Conservation (phyloP, 2,888 invertebrate species). For the Drosophila histrio region DNA sequence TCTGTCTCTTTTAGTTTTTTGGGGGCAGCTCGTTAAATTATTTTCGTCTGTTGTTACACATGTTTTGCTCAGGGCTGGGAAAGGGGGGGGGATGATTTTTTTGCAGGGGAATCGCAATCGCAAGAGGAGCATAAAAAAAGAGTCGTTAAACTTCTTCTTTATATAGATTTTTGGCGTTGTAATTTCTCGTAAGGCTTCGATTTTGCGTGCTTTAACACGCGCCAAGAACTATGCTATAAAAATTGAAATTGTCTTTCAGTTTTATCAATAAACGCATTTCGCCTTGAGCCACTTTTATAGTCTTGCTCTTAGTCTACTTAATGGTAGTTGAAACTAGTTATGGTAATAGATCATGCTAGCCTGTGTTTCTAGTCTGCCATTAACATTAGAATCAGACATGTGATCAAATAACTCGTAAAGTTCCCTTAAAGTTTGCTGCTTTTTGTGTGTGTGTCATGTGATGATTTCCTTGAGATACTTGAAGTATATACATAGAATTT, state of each 20-base stretch:
- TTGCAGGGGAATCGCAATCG: conserved; percentile 17
- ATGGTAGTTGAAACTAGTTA: conserved; percentile 6
- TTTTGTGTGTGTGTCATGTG: no score
- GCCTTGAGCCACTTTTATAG: conserved; percentile 22
- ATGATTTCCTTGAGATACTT: no score
- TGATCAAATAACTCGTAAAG: background rate
- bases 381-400: background rate
- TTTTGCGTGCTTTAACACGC: conserved; percentile 37
- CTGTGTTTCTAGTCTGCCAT: background rate
- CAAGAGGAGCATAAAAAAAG: conserved; percentile 30
- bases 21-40: conserved; percentile 48
- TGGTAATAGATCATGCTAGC: conserved; percentile 13
- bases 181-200: conserved; percentile 15
- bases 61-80: conserved; percentile 10
- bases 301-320: background rate
- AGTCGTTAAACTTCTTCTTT: conserved; percentile 36
- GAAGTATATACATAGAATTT: no score
- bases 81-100: no score
- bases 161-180: conserved; percentile 13
- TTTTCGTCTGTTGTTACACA: conserved; percentile 43
- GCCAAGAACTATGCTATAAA: conserved; percentile 50
- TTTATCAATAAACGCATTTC: conserved; percentile 60
- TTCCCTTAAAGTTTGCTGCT: background rate
- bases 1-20: conserved; percentile 9
- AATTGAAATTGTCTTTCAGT: conserved; percentile 38